Percentiles rank a stretch among this genome's conserved stretches.
These are phyloP conservation scores for Hemicrepidius hirtus DNA, from an alignment of 2,888 invertebrate species.

Conservation along the genomic window DNA sequence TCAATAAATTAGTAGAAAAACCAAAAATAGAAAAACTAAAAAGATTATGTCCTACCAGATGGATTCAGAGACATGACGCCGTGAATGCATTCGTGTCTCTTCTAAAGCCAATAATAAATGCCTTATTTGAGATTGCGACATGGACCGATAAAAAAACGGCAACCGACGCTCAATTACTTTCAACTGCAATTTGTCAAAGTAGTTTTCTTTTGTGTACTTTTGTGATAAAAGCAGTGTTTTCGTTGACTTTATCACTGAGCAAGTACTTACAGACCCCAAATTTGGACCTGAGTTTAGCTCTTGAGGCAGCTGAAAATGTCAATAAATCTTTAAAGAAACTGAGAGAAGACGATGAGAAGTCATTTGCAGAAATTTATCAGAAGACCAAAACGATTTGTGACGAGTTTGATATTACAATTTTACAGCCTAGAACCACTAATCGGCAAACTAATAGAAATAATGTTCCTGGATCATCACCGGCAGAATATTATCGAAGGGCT, in stretches of 20 bases:
- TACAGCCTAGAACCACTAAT: conserved; percentile 11
- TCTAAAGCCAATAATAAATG: conserved; percentile 22
- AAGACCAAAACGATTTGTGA: conserved; percentile 14
- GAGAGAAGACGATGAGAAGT: conserved; percentile 16
- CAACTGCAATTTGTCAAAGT: no score
- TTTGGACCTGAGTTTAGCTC: conserved; percentile 21
- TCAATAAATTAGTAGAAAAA: conserved; percentile 8
- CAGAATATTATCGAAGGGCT: conserved; percentile 20
- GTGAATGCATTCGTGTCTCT: conserved; percentile 21
- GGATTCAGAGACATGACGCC: conserved; percentile 22
- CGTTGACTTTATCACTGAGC: conserved; percentile 26
- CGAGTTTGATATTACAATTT: conserved; percentile 16
- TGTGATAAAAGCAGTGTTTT: conserved; percentile 11
- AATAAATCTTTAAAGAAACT: conserved; percentile 16
- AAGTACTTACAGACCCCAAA: conserved; percentile 21
- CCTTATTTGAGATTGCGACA: conserved; percentile 21
- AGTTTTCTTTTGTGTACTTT: conserved; percentile 11
- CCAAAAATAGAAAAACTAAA: conserved; percentile 10
- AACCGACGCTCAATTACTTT: conserved; percentile 2
- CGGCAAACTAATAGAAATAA: conserved; percentile 21
- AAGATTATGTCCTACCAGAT: conserved; percentile 11
- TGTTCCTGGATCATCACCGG: conserved; percentile 20
- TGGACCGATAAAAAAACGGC: conserved; percentile 27
- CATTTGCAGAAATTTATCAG: conserved; percentile 18
- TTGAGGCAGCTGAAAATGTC: conserved; percentile 20